Percentiles rank a stretch among this genome's conserved stretches.
Conservation (phyloP, 1,140 invertebrate genomes). For the Chionoecetes opilio region DNA sequence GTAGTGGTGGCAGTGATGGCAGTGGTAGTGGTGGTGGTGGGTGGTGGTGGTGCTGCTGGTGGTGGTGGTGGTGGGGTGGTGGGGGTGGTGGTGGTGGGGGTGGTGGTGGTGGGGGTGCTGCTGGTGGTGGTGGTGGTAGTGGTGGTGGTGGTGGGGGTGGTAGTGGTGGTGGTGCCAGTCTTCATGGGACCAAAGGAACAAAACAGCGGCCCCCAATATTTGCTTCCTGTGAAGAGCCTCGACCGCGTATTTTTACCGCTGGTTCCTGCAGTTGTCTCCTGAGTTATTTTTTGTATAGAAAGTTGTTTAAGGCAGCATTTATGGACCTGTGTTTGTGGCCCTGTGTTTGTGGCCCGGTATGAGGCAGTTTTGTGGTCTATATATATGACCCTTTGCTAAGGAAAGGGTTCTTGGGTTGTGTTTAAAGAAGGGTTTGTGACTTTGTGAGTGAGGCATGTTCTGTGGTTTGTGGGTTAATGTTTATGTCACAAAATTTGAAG, state of each 20-base stretch:
- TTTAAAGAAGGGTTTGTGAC: background rate
- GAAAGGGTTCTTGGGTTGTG: too few species aligned
- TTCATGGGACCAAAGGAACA: slow-evolving; percentile 5
- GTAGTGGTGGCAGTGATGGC: background rate
- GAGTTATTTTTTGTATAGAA: background rate
- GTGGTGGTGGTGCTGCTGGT: too few species aligned
- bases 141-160: background rate
- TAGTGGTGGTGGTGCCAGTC: background rate
- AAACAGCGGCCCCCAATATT: background rate
- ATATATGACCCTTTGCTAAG: too few species aligned
- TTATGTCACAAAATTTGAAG: too few species aligned
- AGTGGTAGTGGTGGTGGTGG: background rate
- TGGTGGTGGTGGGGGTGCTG: background rate
- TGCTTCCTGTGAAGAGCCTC: background rate
- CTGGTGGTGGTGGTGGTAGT: background rate
- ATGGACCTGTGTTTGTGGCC: background rate
- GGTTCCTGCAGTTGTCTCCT: background rate
- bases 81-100: background rate
- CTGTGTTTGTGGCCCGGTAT: too few species aligned
- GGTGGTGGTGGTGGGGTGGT: too few species aligned
- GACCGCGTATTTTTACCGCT: background rate
- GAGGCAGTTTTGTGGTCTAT: too few species aligned
- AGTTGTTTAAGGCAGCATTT: background rate
- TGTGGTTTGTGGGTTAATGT: too few species aligned
- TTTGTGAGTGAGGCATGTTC: too few species aligned